A percentile compares a stretch with the other conserved stretches of the same genome.
Conservation (phyloP, 2,113 vertebrate species). For the Onychostoma macrolepis region DNA sequence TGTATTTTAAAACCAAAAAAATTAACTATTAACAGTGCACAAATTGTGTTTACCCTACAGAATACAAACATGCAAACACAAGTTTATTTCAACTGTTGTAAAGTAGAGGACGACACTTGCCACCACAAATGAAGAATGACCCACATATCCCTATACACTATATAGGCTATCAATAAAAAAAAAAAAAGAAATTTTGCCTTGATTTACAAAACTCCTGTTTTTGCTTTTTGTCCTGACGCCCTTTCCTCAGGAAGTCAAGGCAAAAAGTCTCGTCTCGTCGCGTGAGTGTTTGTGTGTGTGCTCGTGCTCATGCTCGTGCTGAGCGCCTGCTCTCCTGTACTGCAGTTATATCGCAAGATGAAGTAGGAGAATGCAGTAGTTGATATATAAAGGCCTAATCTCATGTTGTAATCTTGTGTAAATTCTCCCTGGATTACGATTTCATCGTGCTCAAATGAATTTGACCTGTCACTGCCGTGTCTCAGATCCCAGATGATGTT, state of each 20-base stretch:
- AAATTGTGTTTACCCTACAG: too few relatives aligned
- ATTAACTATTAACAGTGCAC: too few relatives aligned
- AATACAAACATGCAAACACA: too few relatives aligned
- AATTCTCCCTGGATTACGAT: not conserved
- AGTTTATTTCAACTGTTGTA: too few relatives aligned
- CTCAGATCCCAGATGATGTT: constrained; percentile 18
- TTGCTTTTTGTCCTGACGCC: constrained; percentile 37
- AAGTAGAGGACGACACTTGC: too few relatives aligned
- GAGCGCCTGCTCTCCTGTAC: not conserved
- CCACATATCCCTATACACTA: too few relatives aligned
- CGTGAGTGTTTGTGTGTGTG: too few relatives aligned
- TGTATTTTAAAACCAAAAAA: too few relatives aligned
- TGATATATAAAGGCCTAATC: constrained; percentile 3
- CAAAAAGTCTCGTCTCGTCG: constrained; percentile 7
- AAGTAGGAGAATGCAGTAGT: not conserved
- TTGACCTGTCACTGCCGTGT: not conserved
- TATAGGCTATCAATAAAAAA: too few relatives aligned
- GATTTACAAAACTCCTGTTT: constrained; percentile 22
- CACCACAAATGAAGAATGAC: too few relatives aligned
- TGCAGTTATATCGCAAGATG: not conserved
- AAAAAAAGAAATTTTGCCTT: not conserved
- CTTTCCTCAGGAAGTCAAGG: constrained; percentile 57
- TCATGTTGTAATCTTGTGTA: not conserved
- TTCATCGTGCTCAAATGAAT: not conserved
- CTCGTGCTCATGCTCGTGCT: not conserved